A percentile compares a stretch with the other conserved stretches of the same genome.
These are phyloP conservation scores for Turdus rufiventris DNA, from an alignment of 2,113 vertebrate genomes.

Conservation along the genomic window DNA sequence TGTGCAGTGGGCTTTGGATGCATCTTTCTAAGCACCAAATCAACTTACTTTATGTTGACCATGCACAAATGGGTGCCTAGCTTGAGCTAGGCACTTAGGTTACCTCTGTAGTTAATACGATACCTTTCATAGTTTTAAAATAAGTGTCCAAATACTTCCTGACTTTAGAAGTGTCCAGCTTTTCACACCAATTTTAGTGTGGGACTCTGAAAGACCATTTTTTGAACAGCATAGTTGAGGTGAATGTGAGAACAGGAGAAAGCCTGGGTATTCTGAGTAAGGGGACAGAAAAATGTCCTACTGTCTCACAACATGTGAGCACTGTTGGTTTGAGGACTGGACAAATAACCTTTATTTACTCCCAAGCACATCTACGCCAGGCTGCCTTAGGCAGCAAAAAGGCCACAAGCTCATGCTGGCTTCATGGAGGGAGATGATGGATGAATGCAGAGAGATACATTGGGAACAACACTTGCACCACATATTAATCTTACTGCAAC, in stretches of 20 bases:
- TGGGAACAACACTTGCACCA: conserved; percentile 19
- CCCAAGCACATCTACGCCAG: background rate
- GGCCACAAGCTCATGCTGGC: background rate
- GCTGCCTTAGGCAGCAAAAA: conserved; percentile 36
- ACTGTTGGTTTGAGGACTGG: background rate
- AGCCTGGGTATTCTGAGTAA: background rate
- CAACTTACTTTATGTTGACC: background rate
- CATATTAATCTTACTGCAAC: conserved; percentile 51
- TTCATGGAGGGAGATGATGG: conserved; percentile 37
- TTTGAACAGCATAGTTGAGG: background rate
- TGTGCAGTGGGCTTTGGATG: background rate
- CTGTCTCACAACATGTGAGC: background rate
- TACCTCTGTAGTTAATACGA: background rate
- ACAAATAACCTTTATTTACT: background rate
- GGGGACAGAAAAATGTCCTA: background rate
- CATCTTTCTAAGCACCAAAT: background rate
- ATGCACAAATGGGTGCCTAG: background rate
- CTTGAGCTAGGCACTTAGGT: background rate
- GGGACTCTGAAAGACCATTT: background rate
- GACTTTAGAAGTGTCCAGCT: background rate
- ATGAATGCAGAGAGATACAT: conserved; percentile 38
- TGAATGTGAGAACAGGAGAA: background rate
- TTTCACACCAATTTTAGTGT: background rate
- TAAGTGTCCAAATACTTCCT: background rate
- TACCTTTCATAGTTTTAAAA: background rate